phyloP scores from a whole-genome alignment of 1,140 invertebrate species.

The Nixonia krombeini region DNA sequence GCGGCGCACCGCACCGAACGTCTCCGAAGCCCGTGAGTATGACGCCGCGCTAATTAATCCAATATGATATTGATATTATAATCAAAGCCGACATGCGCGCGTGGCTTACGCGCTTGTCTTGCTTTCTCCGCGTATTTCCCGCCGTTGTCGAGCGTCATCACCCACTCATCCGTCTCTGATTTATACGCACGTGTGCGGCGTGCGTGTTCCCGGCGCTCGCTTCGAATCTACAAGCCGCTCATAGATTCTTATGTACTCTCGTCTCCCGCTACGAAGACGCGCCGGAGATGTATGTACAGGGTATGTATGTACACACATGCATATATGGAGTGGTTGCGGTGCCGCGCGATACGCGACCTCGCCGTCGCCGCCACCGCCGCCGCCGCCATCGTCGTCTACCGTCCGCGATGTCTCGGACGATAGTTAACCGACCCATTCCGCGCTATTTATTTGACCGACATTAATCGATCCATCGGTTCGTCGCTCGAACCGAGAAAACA shows the following conservation, averaged over 20 bases:
- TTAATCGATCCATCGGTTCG: no score
- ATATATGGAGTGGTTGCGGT: no score
- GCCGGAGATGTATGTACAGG: conserved; percentile 37
- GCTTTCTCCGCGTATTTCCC: conserved; percentile 29
- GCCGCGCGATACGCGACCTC: conserved; percentile 40
- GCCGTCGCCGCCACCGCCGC: no score
- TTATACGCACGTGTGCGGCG: conserved; percentile 30
- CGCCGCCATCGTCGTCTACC: conserved; percentile 38
- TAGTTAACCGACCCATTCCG: no score
- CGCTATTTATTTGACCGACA: no score
- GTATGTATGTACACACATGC: no score
- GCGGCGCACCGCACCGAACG: conserved; percentile 35
- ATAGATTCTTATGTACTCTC: conserved; percentile 46
- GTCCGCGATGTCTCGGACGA: conserved; percentile 34
- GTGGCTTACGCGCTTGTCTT: conserved; percentile 25
- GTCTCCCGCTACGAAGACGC: conserved; percentile 39
- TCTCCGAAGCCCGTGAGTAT: conserved; percentile 13
- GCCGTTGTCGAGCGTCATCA: no score
- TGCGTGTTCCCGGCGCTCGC: conserved; percentile 34
- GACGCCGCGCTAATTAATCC: conserved; percentile 60
- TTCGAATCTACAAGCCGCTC: conserved; percentile 42
- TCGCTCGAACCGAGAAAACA: no score
- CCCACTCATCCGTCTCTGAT: conserved; percentile 26
- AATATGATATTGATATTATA: conserved; percentile 64
- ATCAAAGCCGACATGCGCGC: conserved; percentile 45